Base-by-base conservation (phyloP, 2,113 vertebrate species). In the Plecotus auritus region DNA sequence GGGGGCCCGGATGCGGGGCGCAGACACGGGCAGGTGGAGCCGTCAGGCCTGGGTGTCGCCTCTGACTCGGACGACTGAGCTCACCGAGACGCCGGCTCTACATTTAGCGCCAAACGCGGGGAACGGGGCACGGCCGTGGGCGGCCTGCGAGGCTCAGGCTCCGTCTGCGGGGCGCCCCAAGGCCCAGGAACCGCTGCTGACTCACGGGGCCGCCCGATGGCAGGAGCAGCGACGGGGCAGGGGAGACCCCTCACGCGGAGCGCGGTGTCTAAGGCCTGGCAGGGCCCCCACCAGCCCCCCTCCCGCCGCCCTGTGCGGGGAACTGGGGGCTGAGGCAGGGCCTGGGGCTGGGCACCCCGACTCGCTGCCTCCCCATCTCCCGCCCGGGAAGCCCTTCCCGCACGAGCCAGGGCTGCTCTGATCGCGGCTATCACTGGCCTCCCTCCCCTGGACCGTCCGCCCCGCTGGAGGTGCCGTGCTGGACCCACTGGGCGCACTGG, bases 71-170 rank as follows among this genome's bases (percentile, higher is more conserved):
- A 28, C 78, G 90, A 18, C 74, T 73, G 92, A 93, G 78, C 86
- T 93, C 73, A 49, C 77, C 26, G 37, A 93, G 84, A 95, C 40
- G 35, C 10, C 9, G 51, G 47, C 54, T 93, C 93, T 80, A 96
- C 93, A 91, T 96, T 95, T 89, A 96, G 95, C 84, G 69, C 45
- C 45, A 30, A 88, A 67, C 51, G 23, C 77, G 35, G 92, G 54
- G 90, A 86, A 95, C 47, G 69, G 90, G 64, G 35, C 76, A 3
- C 20, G 11, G 45, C 45, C 40, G 40, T 40, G 40, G 40, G 40
- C 40, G n/a, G n/a, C n/a, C n/a, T n/a, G n/a, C n/a, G n/a, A n/a
- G n/a, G n/a, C n/a, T n/a, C n/a, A n/a, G n/a, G n/a, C n/a, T n/a
- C n/a, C n/a, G n/a, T n/a, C n/a, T n/a, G n/a, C n/a, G n/a, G n/a